phyloP scores from a whole-genome alignment of 2,888 invertebrate genomes.

The Opisthograptis luteolata region DNA sequence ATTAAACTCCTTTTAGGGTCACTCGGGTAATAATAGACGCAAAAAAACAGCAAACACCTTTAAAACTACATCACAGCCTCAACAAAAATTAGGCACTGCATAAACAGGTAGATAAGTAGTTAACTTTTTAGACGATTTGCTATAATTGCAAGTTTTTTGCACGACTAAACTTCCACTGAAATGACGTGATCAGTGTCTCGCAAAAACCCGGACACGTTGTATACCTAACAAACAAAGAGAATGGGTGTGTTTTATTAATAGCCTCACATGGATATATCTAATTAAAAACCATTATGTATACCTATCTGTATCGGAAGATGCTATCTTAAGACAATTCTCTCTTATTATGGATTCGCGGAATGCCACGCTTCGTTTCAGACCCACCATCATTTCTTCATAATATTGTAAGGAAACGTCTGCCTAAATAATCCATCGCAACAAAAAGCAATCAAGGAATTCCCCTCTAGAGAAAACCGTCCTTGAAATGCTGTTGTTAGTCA shows the following conservation, averaged over 20 bases:
- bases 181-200: constrained; percentile 50
- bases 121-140: constrained; percentile 39
- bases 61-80: constrained; percentile 7
- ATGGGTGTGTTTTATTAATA: constrained; percentile 36
- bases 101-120: constrained; percentile 28
- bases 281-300: constrained; percentile 22
- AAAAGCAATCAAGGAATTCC: neutral
- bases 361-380: constrained; percentile 3
- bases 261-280: constrained; percentile 18
- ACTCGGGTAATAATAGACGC: neutral
- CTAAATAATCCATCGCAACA: neutral
- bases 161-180: constrained; percentile 41
- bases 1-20: too few species aligned
- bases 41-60: constrained; percentile 4
- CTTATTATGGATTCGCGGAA: constrained; percentile 19
- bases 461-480: neutral
- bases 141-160: constrained; percentile 51
- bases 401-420: constrained; percentile 19
- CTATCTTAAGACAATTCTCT: constrained; percentile 4
- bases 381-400: constrained; percentile 1
- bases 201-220: constrained; percentile 60
- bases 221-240: constrained; percentile 43
- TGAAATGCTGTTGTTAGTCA: neutral
- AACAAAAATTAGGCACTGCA: constrained; percentile 23
- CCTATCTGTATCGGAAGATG: too few species aligned